phyloP scores from a whole-genome alignment of 2,113 vertebrate genomes.

The Coregonus clupeaformis region DNA sequence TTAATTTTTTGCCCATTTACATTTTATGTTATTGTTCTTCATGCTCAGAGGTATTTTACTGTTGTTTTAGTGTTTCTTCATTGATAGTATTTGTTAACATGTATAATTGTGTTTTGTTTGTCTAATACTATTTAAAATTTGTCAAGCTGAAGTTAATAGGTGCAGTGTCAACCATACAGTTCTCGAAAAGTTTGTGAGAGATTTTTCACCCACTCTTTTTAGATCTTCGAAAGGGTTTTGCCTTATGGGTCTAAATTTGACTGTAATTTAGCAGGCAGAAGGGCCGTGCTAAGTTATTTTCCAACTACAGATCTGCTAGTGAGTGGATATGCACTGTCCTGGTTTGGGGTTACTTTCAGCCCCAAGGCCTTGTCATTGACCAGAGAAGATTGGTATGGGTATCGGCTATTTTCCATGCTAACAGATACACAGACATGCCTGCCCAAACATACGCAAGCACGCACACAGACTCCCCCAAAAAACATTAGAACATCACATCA shows the following conservation, averaged over 20 bases:
- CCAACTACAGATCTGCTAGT: not conserved
- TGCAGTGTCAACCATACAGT: not conserved
- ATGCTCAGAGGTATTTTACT: conserved; percentile 28
- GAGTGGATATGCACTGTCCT: not conserved
- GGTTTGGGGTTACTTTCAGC: not conserved
- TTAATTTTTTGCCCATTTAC: conserved; percentile 25
- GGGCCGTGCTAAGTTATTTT: not conserved
- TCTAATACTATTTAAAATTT: not conserved
- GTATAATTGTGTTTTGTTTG: not conserved
- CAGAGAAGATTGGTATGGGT: not conserved
- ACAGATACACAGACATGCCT: not conserved
- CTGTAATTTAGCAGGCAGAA: not conserved
- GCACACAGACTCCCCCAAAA: not conserved
- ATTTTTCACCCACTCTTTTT: not conserved
- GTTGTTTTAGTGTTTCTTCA: conserved; percentile 21
- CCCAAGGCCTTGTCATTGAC: not conserved
- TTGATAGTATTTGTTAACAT: conserved; percentile 15
- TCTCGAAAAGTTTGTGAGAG: not conserved
- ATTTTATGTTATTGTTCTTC: conserved; percentile 20
- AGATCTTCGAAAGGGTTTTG: not conserved
- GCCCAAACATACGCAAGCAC: not conserved
- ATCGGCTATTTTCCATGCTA: not conserved
- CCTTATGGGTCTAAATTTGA: not conserved
- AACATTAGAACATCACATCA: not conserved
- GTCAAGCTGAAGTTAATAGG: too few species aligned